These are phyloP conservation scores for Pelmatolapia mariae DNA, from an alignment of 2,113 vertebrate species.

Conservation along the genomic window DNA sequence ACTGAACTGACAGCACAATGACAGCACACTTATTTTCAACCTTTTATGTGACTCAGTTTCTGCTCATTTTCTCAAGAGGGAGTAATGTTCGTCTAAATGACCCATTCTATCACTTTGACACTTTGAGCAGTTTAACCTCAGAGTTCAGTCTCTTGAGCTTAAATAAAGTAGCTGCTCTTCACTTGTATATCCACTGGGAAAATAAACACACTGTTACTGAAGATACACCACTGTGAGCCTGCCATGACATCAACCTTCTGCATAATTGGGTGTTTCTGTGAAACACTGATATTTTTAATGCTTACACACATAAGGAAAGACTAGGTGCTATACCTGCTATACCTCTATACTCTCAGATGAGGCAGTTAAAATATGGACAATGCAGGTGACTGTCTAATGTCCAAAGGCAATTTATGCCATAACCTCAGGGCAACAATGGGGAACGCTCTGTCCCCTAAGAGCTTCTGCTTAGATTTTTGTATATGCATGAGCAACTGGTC, in stretches of 20 bases:
- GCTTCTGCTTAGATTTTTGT: neutral
- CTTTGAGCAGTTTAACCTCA: neutral
- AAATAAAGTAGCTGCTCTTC: neutral
- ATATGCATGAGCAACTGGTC: neutral
- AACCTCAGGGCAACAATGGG: neutral
- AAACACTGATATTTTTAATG: neutral
- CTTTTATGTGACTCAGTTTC: neutral
- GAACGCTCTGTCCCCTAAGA: neutral
- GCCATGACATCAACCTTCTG: neutral
- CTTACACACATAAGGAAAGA: neutral
- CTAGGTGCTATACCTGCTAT: neutral
- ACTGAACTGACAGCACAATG: neutral
- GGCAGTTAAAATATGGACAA: neutral
- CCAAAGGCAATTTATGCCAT: neutral
- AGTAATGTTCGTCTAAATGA: neutral
- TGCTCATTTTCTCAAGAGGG: neutral
- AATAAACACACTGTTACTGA: neutral
- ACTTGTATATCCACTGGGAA: neutral
- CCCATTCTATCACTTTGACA: neutral
- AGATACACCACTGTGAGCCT: neutral
- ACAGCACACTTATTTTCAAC: neutral
- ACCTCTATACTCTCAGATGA: neutral
- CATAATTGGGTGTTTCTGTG: neutral
- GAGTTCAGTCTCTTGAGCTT: neutral
- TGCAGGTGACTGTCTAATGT: neutral